A percentile compares a stretch with the other conserved stretches of the same genome.
phyloP scores from a whole-genome alignment of 2,113 vertebrate genomes.

The Danio rerio region GRCz12tu NC_133178.1:21121501-21122000 shows the following conservation, averaged over 20 bases:
- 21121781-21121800: background rate
- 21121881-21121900: background rate
- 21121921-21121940: background rate
- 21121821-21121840: constrained; percentile 37
- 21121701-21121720: background rate
- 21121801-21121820: constrained; percentile 22
- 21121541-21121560: background rate
- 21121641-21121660: background rate
- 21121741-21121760: background rate
- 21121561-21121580: background rate
- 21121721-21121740: background rate
- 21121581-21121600: no score
- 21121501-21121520: background rate
- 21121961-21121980: background rate
- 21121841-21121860: background rate
- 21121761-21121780: background rate
- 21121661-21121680: background rate
- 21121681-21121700: background rate
- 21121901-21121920: background rate
- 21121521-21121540: background rate
- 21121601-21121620: background rate
- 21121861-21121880: constrained; percentile 36
- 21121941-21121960: background rate
- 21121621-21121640: background rate
- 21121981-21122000: no score